Evolutionary conservation across 1,140 invertebrate genomes (phyloP).

Genomic region (Rhyzopertha dominica): DNA sequence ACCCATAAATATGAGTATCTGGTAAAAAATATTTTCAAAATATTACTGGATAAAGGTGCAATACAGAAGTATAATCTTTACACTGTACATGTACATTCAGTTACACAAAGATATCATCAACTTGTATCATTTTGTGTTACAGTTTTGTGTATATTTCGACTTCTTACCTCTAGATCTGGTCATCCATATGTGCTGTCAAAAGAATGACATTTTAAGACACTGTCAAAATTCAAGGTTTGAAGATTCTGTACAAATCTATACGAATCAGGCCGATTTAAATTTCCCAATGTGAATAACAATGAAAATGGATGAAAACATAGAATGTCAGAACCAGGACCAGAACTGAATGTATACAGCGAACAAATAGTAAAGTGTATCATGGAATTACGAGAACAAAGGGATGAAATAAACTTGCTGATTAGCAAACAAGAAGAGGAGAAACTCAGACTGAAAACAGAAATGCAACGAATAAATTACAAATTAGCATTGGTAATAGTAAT

Average conservation of each 20-base stretch:
- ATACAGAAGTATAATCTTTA: too few relatives aligned
- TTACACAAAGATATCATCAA: too few relatives aligned
- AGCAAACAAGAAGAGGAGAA: conserved; percentile 32
- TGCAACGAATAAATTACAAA: conserved; percentile 33
- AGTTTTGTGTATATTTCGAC: neutral
- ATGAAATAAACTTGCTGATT: conserved; percentile 28
- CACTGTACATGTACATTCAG: too few relatives aligned
- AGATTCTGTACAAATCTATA: conserved; percentile 4
- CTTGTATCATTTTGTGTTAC: too few relatives aligned
- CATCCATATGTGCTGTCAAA: conserved; percentile 17
- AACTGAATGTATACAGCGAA: conserved; percentile 29
- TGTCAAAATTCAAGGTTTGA: conserved; percentile 13
- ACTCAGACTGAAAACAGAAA: conserved; percentile 27
- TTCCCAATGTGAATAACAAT: conserved; percentile 6
- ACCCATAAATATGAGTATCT: too few relatives aligned
- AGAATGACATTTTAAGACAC: conserved; percentile 2
- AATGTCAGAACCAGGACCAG: conserved; percentile 19
- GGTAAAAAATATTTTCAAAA: too few relatives aligned
- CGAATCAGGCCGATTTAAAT: conserved; percentile 9
- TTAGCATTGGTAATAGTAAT: conserved; percentile 24
- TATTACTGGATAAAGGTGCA: too few relatives aligned
- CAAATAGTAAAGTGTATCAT: conserved; percentile 30
- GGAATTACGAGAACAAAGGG: conserved; percentile 25
- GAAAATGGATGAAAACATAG: too few relatives aligned
- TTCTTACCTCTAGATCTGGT: conserved; percentile 20